Evolutionary conservation across 2,888 invertebrate species (phyloP).

Genomic region (Unio pictorum): DNA sequence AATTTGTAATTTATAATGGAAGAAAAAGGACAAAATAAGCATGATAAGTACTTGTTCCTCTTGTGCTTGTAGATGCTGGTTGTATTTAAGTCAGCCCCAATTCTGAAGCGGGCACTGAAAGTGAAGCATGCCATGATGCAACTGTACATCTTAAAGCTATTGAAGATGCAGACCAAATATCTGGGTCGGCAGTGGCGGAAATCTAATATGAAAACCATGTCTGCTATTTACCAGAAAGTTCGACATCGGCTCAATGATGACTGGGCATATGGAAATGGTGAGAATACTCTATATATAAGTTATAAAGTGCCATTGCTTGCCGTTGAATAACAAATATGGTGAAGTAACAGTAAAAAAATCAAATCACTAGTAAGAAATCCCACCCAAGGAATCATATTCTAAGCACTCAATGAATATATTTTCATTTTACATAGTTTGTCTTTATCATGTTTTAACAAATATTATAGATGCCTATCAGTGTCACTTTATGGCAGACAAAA

Average conservation of each 20-base stretch:
- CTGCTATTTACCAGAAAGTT: slow-evolving; percentile 96
- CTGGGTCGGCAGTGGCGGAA: slow-evolving; percentile 99
- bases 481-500: too few relatives aligned
- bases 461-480: too few relatives aligned
- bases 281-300: slow-evolving; percentile 22
- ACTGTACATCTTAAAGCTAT: slow-evolving; percentile 94
- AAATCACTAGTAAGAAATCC: too few relatives aligned
- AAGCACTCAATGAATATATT: too few relatives aligned
- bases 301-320: too few relatives aligned
- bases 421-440: too few relatives aligned
- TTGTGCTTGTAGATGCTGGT: slow-evolving; percentile 84
- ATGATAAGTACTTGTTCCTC: background rate
- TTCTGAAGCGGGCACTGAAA: slow-evolving; percentile 94
- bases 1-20: too few relatives aligned
- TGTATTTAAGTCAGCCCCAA: slow-evolving; percentile 99
- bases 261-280: slow-evolving; percentile 98
- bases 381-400: too few relatives aligned
- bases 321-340: too few relatives aligned
- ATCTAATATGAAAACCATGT: slow-evolving; percentile 99
- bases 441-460: too few relatives aligned
- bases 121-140: slow-evolving; percentile 92
- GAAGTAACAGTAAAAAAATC: too few relatives aligned
- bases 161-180: slow-evolving; percentile 99
- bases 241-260: slow-evolving; percentile 97
- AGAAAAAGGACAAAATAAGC: too few relatives aligned